Base-by-base conservation (phyloP, 2,888 invertebrate genomes). In the Mythimna ferrago region DNA sequence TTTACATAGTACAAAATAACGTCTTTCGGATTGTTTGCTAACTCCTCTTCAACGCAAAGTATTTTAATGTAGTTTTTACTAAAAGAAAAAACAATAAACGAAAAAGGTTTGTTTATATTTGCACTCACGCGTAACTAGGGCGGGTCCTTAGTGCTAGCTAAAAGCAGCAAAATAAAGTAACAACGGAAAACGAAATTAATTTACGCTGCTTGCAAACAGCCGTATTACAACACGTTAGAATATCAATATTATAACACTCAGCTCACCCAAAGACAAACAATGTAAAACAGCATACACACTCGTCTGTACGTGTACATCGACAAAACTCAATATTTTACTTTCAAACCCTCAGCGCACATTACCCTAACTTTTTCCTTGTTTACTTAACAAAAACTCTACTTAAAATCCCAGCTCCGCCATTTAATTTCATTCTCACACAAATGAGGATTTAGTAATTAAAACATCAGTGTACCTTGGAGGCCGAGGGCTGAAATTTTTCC, bases 391-490 rank as follows among this genome's bases (percentile, higher is more conserved):
- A 65, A 60, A 56, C 51, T 68, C 26, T 16, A 4, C 19, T 65
- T 16, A 44, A 73, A 70, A 78, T 66, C 73, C 70, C 58, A 38
- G 41, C 14, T 32, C 61, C 56, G 2, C 67, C 61, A 58, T 73
- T 77, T 71, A 71, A 78, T 81, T 82, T 64, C 10, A 73, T 71
- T 78, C 19, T 16, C 57, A 70, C 64, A 65, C 56, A 70, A 73
- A 78, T 73, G 78, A 68, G 78, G 80, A 78, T 78, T 68, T 71
- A 65, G 19, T 78, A 64, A 81, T 81, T 81, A 81, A 78, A 78
- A 82, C 82, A 78, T 81, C 69, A 82, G 66, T 71, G 61, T 74
- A 64, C 79, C 60, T 64, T 11, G 32, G 82, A 19, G 73, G 38
- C 41, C 14, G 26, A 14, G 44, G 11, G 35, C 16, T 26, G 21